Conservation (phyloP, 1,140 invertebrate genomes). For the Drosophila seguyi region DNA sequence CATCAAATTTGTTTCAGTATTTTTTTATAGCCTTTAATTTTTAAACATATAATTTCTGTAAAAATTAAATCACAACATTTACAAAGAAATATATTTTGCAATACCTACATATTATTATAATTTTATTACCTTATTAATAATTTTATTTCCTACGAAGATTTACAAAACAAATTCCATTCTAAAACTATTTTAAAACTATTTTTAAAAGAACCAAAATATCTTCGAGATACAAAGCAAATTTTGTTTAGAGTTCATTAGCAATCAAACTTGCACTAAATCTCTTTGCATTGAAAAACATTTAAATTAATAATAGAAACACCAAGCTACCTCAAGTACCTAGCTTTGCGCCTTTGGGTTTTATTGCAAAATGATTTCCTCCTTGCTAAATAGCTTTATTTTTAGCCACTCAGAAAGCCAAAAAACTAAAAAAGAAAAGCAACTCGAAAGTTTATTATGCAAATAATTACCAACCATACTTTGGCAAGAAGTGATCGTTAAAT, state of each 20-base stretch:
- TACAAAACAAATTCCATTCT: too few species aligned
- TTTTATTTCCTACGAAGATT: too few species aligned
- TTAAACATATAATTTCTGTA: neutral
- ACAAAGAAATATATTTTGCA: too few species aligned
- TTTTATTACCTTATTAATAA: too few species aligned
- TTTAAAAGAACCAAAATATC: too few species aligned
- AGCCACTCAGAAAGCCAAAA: neutral
- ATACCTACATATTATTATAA: too few species aligned
- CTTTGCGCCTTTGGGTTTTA: too few species aligned
- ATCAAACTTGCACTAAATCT: neutral
- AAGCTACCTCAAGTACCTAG: neutral
- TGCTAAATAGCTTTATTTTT: slow-evolving; percentile 7
- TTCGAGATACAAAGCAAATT: neutral
- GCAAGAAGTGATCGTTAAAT: slow-evolving; percentile 23
- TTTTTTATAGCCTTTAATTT: neutral
- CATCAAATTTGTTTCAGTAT: neutral
- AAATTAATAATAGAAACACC: neutral
- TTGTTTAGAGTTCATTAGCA: neutral
- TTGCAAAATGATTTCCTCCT: neutral
- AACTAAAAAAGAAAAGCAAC: slow-evolving; percentile 5
- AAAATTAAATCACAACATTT: neutral
- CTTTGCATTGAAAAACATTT: neutral
- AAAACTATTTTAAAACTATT: too few species aligned
- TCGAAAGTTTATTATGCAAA: slow-evolving; percentile 14
- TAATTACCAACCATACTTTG: slow-evolving; percentile 11